Base-by-base conservation (phyloP, 2,797 vertebrate genomes). In the Rallus crepitans region DNA sequence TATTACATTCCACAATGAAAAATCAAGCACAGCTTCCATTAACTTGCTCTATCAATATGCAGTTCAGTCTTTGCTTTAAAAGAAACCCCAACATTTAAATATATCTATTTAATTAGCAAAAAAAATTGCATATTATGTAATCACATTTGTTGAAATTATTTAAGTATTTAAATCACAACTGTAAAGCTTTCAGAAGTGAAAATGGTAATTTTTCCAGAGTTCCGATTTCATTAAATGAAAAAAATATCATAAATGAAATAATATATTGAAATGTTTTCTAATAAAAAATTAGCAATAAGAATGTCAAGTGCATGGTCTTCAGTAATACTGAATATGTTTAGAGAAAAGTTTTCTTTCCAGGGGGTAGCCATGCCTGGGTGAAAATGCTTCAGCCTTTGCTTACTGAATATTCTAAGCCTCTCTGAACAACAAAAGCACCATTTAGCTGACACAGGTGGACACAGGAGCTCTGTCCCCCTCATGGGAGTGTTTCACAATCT, bases 51-150 rank as follows among this genome's bases (percentile, higher is more conserved):
- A 37, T 55, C 37, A 79, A 28, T 31, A 53, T 55, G 7, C 7
- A 1, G 0, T 56, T 57, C 19, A 11, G 7, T 4, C 0, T 31
- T 30, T 33, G 50, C 24, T 42, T 5, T 31, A 42, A 30, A 24
- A 48, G n/a, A 42, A 42, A 39, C 8, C 15, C 52, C 12, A 9
- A 10, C 8, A 57, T 33, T 28, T 28, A 33, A 64, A 40, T 55
- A 2, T 30, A 23, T 39, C 13, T 47, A 30, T 72, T 86, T 5
- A 57, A 40, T 53, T 73, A 61, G 2, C 9, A 50, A 86, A 45
- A 15, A 45, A 45, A 8, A 19, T 9, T 45, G 42, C 18, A 45
- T 45, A 45, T 45, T 45, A 42, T 42, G 17, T 42, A 45, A 45
- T 45, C 42, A 45, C 42, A 20, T 2, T 3, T 53, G 8, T 30